phyloP scores from a whole-genome alignment of 2,797 vertebrate species.

The Calcarius lapponicus region DNA sequence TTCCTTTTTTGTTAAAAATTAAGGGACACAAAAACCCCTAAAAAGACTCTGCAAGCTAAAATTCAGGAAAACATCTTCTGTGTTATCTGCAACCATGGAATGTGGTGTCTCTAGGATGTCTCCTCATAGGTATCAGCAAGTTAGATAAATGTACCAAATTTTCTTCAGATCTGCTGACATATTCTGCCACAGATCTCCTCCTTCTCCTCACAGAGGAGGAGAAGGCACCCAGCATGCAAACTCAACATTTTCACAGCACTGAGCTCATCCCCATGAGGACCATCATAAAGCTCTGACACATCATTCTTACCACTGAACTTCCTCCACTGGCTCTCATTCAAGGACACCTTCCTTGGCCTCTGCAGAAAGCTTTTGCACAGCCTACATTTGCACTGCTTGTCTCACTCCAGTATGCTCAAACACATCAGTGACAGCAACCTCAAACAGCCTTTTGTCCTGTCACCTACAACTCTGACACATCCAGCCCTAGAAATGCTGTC shows the following conservation, averaged over 20 bases:
- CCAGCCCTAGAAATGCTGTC: neutral
- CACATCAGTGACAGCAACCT: neutral
- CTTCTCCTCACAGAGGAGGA: neutral
- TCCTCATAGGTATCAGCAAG: neutral
- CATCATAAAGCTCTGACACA: neutral
- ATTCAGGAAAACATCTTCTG: neutral
- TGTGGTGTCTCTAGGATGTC: neutral
- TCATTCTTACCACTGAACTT: neutral
- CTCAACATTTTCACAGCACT: neutral
- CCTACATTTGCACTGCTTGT: neutral
- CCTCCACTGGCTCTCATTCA: neutral
- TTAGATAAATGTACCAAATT: neutral
- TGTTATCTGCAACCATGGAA: neutral
- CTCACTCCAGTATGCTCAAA: neutral
- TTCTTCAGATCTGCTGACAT: neutral
- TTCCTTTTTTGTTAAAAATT: neutral
- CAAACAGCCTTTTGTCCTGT: neutral
- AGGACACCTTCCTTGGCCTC: neutral
- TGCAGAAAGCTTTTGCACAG: neutral
- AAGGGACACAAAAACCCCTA: neutral
- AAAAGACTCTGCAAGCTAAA: neutral
- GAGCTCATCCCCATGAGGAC: neutral
- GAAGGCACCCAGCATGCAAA: neutral
- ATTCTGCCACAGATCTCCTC: neutral
- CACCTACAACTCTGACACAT: neutral